These are phyloP conservation scores for Chrysotoxum bicinctum DNA, from an alignment of 2,888 invertebrate genomes.

Conservation along the genomic window DNA sequence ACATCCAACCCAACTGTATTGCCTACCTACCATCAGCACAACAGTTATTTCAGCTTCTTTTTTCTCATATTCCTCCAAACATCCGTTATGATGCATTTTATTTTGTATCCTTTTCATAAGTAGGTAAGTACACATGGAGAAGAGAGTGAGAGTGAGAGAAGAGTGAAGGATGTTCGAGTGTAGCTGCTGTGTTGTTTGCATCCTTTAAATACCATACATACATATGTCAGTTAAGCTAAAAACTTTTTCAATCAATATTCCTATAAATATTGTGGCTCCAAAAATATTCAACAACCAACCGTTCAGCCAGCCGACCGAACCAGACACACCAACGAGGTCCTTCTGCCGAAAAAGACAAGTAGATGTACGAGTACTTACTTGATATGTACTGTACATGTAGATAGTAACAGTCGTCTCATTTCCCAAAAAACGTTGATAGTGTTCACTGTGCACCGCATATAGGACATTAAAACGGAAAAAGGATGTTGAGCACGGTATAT, in stretches of 20 bases:
- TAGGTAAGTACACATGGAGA: neutral
- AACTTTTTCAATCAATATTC: constrained; percentile 71
- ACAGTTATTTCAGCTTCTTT: constrained; percentile 40
- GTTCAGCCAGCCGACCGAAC: constrained; percentile 2
- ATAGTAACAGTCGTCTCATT: neutral
- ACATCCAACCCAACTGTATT: constrained; percentile 36
- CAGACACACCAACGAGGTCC: neutral
- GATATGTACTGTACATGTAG: neutral
- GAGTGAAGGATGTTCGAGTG: constrained; percentile 22
- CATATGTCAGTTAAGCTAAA: constrained; percentile 58
- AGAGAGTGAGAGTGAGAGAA: neutral
- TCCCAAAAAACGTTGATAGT: neutral
- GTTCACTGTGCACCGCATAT: neutral
- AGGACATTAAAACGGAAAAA: neutral
- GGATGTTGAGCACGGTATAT: neutral
- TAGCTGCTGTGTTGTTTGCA: constrained; percentile 22
- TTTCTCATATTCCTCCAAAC: constrained; percentile 21
- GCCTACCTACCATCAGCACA: constrained; percentile 15
- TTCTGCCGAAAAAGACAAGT: constrained; percentile 45
- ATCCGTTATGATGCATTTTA: constrained; percentile 64
- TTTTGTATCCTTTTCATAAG: constrained; percentile 42
- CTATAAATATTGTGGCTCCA: constrained; percentile 58
- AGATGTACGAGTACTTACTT: no score
- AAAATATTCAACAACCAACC: constrained; percentile 7
- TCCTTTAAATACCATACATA: constrained; percentile 9